phyloP scores from a whole-genome alignment of 2,797 vertebrate genomes.

The Coendou prehensilis region DNA sequence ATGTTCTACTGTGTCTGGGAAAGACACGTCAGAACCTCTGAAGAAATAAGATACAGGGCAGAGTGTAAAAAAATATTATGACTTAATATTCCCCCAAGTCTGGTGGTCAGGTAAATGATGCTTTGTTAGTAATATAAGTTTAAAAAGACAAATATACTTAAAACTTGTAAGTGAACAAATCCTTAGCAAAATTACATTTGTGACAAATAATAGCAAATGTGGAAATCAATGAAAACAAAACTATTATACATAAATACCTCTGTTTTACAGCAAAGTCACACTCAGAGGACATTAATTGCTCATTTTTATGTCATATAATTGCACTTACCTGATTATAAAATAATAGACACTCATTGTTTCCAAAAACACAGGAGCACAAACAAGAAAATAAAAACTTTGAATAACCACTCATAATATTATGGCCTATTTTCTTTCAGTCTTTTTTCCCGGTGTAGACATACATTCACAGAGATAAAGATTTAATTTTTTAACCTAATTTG shows the following conservation, averaged over 20 bases:
- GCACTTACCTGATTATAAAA: slow-evolving; percentile 70
- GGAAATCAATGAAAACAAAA: slow-evolving; percentile 74
- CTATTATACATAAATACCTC: slow-evolving; percentile 27
- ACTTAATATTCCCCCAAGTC: neutral
- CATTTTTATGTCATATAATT: slow-evolving; percentile 62
- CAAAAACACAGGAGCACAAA: slow-evolving; percentile 57
- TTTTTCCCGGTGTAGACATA: neutral
- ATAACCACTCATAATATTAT: slow-evolving; percentile 19
- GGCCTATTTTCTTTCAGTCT: neutral
- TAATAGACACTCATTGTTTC: slow-evolving; percentile 40
- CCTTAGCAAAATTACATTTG: neutral
- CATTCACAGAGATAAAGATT: slow-evolving; percentile 31
- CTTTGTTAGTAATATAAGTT: slow-evolving; percentile 31
- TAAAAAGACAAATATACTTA: slow-evolving; percentile 39
- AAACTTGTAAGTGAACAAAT: slow-evolving; percentile 54
- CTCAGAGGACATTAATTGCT: slow-evolving; percentile 73
- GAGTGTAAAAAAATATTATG: neutral
- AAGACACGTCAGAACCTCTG: slow-evolving; percentile 30
- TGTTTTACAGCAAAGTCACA: slow-evolving; percentile 47
- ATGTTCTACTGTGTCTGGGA: neutral
- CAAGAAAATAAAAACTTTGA: slow-evolving; percentile 3
- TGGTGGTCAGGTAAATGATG: neutral
- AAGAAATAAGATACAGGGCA: neutral
- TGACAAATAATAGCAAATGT: slow-evolving; percentile 65
- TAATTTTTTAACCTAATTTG: slow-evolving; percentile 55